Base-by-base conservation (phyloP, 2,797 vertebrate species). In the Leuciscus waleckii region DNA sequence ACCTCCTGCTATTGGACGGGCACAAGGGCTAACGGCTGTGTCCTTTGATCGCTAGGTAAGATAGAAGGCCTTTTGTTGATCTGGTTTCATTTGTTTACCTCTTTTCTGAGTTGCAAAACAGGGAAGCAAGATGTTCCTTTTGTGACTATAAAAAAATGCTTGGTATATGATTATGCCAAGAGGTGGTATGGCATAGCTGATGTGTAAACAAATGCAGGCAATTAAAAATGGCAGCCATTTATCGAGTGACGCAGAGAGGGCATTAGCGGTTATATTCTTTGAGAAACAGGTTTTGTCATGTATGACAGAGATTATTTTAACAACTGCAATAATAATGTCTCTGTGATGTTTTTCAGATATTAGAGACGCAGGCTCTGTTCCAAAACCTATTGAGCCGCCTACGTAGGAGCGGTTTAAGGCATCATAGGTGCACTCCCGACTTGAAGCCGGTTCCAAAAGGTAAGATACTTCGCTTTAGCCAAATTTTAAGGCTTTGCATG, bases 11-110 rank as follows among this genome's bases (percentile, higher is more conserved):
- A 84, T 87, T 87, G 78, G 83, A 85, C 35, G 79, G 90, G 79
- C 85, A 90, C 85, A 78, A 86, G 90, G 89, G 90, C 87, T 13
- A 88, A 87, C 74, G 85, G 88, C 85, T 70, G 73, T 63, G 74
- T 89, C 77, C 87, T 82, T 86, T 74, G 75, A 84, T 85, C 65
- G 54, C 76, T 82, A 87, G 46, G 84, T 78, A 84, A 86, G 81
- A 83, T 85, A 86, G 81, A n/a, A 82, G 74, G 91, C 91, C 87
- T 90, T 82, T 90, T 91, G 88, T 93, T 92, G 85, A 74, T 46
- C 56, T 8, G 21, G 68, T 88, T 29, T 79, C 65, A 71, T 43
- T 69, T 68, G 82, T 58, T 54, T 71, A 75, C 54, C 65, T 29
- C 6, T 80, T 90, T 88, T 84, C 35, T 41, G 16, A 84, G 84